Evolutionary conservation across 1,140 invertebrate genomes (phyloP).

Genomic region (Zaprionus taronus): DNA sequence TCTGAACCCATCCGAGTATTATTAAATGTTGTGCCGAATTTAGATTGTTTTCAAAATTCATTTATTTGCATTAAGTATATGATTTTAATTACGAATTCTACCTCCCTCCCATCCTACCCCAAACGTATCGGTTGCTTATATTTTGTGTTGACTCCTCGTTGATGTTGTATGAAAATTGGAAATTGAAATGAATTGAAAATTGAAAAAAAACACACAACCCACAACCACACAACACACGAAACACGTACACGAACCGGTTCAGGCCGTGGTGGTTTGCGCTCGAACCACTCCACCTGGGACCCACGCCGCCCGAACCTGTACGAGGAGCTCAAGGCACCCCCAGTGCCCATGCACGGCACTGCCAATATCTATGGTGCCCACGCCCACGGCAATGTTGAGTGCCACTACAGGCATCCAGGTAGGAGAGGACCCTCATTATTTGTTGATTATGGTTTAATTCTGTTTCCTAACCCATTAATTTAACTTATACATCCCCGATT

Average conservation of each 20-base stretch:
- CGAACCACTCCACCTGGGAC: conserved; percentile 93
- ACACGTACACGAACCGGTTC: conserved; percentile 36
- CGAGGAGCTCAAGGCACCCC: conserved; percentile 90
- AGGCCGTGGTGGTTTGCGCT: conserved; percentile 85
- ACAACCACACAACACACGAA: conserved; percentile 42
- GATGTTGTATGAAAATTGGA: conserved; percentile 80
- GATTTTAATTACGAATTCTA: conserved; percentile 35
- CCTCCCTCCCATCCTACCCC: conserved; percentile 18
- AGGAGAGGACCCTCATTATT: conserved; percentile 62
- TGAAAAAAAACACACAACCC: conserved; percentile 38
- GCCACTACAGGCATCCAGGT: conserved; percentile 86
- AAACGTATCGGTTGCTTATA: conserved; percentile 56
- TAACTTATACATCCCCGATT: not conserved
- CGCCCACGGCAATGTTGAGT: conserved; percentile 86
- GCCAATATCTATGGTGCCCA: conserved; percentile 75
- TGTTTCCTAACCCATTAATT: conserved; percentile 27
- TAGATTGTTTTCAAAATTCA: conserved; percentile 43
- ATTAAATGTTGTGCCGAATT: conserved; percentile 76
- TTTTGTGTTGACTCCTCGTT: conserved; percentile 67
- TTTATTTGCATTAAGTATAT: conserved; percentile 43
- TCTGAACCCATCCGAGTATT: conserved; percentile 47
- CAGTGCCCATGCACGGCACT: conserved; percentile 84
- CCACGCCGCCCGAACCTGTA: conserved; percentile 92
- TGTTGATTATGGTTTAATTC: conserved; percentile 9
- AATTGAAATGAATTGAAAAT: conserved; percentile 65